phyloP scores from a whole-genome alignment of 2,797 vertebrate species.

The Miichthys miiuy region DNA sequence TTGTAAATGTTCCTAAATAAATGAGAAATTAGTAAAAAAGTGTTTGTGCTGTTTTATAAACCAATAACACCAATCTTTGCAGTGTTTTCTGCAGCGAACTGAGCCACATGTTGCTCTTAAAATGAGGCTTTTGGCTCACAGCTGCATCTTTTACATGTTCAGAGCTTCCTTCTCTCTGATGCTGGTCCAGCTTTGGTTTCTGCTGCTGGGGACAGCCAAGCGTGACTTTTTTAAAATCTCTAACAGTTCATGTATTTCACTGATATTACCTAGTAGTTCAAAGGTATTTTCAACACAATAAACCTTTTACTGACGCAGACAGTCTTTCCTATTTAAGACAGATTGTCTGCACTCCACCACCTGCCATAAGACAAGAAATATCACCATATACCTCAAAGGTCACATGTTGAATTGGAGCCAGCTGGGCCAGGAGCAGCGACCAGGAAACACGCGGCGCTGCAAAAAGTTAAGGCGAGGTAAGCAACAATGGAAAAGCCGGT shows the following conservation, averaged over 20 bases:
- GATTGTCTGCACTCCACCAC: too few species aligned
- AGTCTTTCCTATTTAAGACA: background rate
- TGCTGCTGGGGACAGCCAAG: background rate
- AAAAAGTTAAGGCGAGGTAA: too few species aligned
- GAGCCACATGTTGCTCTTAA: background rate
- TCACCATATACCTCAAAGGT: too few species aligned
- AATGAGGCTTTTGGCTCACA: background rate
- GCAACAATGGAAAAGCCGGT: too few species aligned
- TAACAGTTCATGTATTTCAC: background rate
- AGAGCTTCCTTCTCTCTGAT: background rate
- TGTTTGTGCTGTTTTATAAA: background rate
- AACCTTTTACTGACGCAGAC: background rate
- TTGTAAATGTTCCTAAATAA: background rate
- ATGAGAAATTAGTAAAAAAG: background rate
- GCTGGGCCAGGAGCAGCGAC: too few species aligned
- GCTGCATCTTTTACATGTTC: background rate
- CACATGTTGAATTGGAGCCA: too few species aligned
- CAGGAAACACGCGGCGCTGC: too few species aligned
- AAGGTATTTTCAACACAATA: background rate
- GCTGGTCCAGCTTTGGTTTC: background rate
- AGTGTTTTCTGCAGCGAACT: background rate
- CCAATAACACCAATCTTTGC: background rate
- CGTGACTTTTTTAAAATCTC: background rate
- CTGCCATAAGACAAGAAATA: too few species aligned
- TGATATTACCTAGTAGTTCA: background rate